Evolutionary conservation across 2,113 vertebrate genomes (phyloP).

Genomic region (Candoia aspera): DNA sequence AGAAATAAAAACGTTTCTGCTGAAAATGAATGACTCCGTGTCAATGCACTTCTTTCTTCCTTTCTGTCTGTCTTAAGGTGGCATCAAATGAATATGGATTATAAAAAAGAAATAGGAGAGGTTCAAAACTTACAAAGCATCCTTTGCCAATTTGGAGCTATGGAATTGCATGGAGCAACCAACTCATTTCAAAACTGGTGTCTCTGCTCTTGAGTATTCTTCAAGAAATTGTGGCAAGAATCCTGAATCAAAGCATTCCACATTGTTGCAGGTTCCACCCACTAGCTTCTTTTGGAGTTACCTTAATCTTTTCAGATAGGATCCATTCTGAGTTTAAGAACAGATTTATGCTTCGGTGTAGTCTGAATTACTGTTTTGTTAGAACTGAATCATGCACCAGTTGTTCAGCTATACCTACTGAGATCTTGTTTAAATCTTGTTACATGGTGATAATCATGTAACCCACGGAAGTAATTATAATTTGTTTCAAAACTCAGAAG

Average conservation of each 20-base stretch:
- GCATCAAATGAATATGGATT: slow-evolving; percentile 30
- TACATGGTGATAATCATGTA: background rate
- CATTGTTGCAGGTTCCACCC: background rate
- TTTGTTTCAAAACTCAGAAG: slow-evolving; percentile 26
- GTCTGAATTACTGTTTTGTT: background rate
- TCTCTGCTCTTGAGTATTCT: background rate
- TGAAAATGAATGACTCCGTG: slow-evolving; percentile 38
- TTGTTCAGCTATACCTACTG: background rate
- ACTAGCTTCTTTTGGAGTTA: background rate
- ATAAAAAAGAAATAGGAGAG: slow-evolving; percentile 6
- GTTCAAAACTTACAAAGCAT: slow-evolving; percentile 25
- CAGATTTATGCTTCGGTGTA: background rate
- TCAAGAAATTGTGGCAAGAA: background rate
- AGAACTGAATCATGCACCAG: background rate
- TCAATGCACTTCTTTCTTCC: slow-evolving; percentile 41
- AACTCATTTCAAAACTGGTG: slow-evolving; percentile 3
- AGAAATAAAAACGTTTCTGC: slow-evolving; percentile 40
- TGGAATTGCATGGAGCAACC: slow-evolving; percentile 15
- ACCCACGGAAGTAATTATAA: slow-evolving; percentile 29
- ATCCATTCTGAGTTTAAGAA: background rate
- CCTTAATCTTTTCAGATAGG: background rate
- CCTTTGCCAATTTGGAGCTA: slow-evolving; percentile 29
- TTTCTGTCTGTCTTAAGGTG: background rate
- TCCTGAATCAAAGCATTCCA: background rate
- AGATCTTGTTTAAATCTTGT: background rate